These are phyloP conservation scores for Philereme transversata DNA, from an alignment of 2,888 invertebrate species.

Conservation along the genomic window DNA sequence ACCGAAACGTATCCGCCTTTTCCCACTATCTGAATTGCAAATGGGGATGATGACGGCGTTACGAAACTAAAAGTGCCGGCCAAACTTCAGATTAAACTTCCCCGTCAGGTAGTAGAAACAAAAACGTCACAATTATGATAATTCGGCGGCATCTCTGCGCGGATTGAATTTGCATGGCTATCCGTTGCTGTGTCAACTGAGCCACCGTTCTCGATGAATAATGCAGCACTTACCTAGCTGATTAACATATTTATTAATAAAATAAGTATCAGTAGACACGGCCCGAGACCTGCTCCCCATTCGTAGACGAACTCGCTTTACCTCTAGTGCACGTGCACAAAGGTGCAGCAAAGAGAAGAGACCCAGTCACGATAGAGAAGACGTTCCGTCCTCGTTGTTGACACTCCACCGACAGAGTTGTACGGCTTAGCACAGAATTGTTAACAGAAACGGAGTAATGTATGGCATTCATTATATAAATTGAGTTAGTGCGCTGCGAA, in stretches of 20 bases:
- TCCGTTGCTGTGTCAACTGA: constrained; percentile 81
- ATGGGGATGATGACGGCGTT: constrained; percentile 77
- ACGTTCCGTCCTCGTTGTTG: constrained; percentile 55
- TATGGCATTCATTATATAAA: constrained; percentile 82
- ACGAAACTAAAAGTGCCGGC: constrained; percentile 81
- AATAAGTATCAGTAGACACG: constrained; percentile 76
- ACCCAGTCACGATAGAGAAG: constrained; percentile 2
- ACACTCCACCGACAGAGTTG: constrained; percentile 67
- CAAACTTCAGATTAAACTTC: constrained; percentile 83
- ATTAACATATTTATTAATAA: constrained; percentile 85
- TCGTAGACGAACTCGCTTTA: constrained; percentile 10
- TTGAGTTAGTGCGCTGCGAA: constrained; percentile 71
- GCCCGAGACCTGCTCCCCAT: constrained; percentile 24
- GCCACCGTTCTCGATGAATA: constrained; percentile 78
- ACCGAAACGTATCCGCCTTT: constrained; percentile 67
- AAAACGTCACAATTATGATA: constrained; percentile 84
- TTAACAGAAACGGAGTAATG: constrained; percentile 73
- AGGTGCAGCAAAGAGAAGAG: no score
- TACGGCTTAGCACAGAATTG: constrained; percentile 67
- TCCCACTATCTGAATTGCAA: constrained; percentile 82
- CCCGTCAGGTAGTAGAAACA: constrained; percentile 79
- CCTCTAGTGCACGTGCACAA: background rate
- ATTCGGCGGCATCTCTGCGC: constrained; percentile 74
- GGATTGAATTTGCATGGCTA: constrained; percentile 83
- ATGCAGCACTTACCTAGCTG: constrained; percentile 80